These are phyloP conservation scores for Wasmannia auropunctata DNA, from an alignment of 1,140 invertebrate species.

Conservation along the genomic window DNA sequence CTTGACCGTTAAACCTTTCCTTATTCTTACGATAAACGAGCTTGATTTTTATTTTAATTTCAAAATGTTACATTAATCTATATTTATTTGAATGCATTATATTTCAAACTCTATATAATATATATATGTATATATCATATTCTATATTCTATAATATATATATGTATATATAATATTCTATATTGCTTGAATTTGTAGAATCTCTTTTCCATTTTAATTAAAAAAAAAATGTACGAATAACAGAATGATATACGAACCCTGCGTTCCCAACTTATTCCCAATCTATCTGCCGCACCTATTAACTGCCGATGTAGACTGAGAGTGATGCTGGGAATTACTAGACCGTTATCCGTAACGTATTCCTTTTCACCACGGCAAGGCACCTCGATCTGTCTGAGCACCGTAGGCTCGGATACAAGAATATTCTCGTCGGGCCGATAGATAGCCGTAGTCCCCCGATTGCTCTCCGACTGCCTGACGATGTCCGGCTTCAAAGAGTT, in stretches of 20 bases:
- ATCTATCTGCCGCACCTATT: slow-evolving; percentile 88
- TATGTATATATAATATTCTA: background rate
- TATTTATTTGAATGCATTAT: no score
- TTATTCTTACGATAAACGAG: no score
- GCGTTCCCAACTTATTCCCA: slow-evolving; percentile 89
- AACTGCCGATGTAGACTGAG: slow-evolving; percentile 88
- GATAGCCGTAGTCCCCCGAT: slow-evolving; percentile 78
- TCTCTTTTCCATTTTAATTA: background rate
- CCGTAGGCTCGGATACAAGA: slow-evolving; percentile 88
- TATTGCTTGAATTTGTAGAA: background rate
- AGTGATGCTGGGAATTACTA: slow-evolving; percentile 92
- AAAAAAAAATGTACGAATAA: background rate
- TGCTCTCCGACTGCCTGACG: slow-evolving; percentile 84
- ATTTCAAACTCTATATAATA: no score
- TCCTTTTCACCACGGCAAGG: slow-evolving; percentile 88
- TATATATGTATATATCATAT: no score
- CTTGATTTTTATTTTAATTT: no score
- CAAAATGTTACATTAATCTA: no score
- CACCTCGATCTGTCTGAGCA: slow-evolving; percentile 90
- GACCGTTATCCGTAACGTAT: slow-evolving; percentile 93
- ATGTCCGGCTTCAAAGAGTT: slow-evolving; percentile 90
- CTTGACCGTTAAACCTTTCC: no score
- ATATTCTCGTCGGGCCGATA: slow-evolving; percentile 95
- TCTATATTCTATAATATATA: no score
- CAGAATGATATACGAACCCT: slow-evolving; percentile 77